Evolutionary conservation across 2,888 invertebrate species (phyloP), one percentile per base, ranked within the genome.

Genomic region (Trissolcus japonicus): DNA sequence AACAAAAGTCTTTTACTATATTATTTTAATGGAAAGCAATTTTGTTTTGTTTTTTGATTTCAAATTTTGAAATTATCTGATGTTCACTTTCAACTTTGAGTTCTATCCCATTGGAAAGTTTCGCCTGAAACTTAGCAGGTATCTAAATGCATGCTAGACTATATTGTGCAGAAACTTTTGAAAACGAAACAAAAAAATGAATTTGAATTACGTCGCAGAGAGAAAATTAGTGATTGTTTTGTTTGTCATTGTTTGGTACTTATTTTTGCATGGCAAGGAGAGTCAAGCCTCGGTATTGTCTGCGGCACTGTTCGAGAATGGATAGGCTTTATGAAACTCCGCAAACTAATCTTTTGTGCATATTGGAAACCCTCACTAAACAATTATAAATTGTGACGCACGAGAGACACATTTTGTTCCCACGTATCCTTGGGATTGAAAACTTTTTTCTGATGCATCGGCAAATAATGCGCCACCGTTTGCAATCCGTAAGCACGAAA

Each of bases 401-500:
- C 57, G 57, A 51, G 57, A 51, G 48, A 51, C 41, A 50, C 50
- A 17, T 66, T 57, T 46, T 55, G 17, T 56, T 57, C 51, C 13
- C 41, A 41, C 50, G 57, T 53, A 59, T 59, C 67, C 66, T 50
- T 57, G 59, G 53, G 59, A 67, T 67, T 59, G 59, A 43, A 59
- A 59, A 53, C 59, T 67, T 67, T n/a, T 67, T 67, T 57, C 59
- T 51, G 53, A 59, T 66, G 66, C 66, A 57, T 59, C 17, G 56
- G 51, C 35, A 11, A 59, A 67, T 17, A 17, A 6, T 13, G 43
- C 51, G 21, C 35, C 29, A 53, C 25, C 50, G 29, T 67, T 57
- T 66, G 51, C 51, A 66, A 51, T 16, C 48, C 14, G 51, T 53
- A 40, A 59, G 50, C 43, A 53, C 17, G 14, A 40, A 65, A 19